Conservation (phyloP, 2,113 vertebrate genomes). For the Natator depressus region DNA sequence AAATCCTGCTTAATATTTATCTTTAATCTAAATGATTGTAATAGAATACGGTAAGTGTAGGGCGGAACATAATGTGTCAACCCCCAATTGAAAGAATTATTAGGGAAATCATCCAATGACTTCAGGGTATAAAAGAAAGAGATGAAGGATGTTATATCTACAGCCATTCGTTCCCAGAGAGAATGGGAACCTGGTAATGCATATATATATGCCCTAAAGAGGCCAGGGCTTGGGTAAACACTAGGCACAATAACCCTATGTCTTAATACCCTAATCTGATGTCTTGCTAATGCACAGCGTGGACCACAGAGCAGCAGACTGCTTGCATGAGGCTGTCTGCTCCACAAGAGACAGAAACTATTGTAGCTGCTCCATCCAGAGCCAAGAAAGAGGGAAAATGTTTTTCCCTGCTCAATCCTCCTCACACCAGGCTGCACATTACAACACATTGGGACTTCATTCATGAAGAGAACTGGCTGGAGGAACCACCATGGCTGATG, state of each 20-base stretch:
- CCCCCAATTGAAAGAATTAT: too few species aligned
- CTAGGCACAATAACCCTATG: not conserved
- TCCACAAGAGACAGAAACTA: not conserved
- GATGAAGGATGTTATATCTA: not conserved
- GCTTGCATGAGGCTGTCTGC: not conserved
- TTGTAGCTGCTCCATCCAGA: not conserved
- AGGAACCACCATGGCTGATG: rapidly evolving
- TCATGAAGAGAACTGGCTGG: not conserved
- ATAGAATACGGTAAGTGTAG: too few species aligned
- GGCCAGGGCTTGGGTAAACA: not conserved
- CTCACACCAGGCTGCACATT: not conserved
- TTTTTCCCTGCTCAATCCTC: not conserved
- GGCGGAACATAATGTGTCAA: too few species aligned
- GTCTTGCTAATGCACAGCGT: rapidly evolving
- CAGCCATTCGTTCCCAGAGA: not conserved
- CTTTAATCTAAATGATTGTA: too few species aligned
- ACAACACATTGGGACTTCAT: not conserved
- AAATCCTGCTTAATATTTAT: too few species aligned
- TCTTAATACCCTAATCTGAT: not conserved
- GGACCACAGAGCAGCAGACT: not conserved
- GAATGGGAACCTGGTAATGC: not conserved
- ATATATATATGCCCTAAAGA: not conserved
- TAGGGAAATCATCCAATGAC: too few species aligned
- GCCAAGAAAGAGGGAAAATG: not conserved
- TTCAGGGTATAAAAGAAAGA: not conserved